phyloP scores from a whole-genome alignment of 2,113 vertebrate species.

The Eclectus roratus region DNA sequence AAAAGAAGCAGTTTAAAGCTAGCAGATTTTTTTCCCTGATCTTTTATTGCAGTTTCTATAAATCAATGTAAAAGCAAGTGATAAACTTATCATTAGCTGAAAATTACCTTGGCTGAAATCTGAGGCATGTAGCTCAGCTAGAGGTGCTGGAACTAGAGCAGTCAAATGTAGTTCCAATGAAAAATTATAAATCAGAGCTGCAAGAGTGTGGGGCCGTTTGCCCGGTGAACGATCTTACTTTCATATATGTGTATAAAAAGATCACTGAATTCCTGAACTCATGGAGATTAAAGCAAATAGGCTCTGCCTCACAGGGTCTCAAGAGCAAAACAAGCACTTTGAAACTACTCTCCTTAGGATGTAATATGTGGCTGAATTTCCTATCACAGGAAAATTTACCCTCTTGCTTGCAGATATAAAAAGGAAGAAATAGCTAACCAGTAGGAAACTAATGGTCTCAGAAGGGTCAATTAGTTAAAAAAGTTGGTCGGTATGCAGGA shows the following conservation, averaged over 20 bases:
- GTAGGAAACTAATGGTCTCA: neutral
- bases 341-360: neutral
- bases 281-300: neutral
- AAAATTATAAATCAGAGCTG: slow-evolving; percentile 14
- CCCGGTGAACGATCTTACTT: neutral
- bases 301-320: neutral
- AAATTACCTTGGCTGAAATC: slow-evolving; percentile 27
- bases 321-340: slow-evolving; percentile 4
- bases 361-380: neutral
- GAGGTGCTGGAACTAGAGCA: neutral
- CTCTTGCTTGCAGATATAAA: neutral
- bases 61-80: neutral
- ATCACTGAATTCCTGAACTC: slow-evolving; percentile 18
- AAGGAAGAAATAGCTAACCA: neutral
- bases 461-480: neutral
- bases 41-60: neutral
- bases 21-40: neutral
- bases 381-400: neutral
- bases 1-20: neutral
- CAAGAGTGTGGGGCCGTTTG: neutral
- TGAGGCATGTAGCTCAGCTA: neutral
- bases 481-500: neutral
- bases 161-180: slow-evolving; percentile 2
- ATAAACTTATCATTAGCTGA: slow-evolving; percentile 14
- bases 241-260: neutral